Percentiles rank a stretch among this genome's conserved stretches.
phyloP scores from a whole-genome alignment of 2,888 invertebrate genomes.

The Smittia aterrima region DNA sequence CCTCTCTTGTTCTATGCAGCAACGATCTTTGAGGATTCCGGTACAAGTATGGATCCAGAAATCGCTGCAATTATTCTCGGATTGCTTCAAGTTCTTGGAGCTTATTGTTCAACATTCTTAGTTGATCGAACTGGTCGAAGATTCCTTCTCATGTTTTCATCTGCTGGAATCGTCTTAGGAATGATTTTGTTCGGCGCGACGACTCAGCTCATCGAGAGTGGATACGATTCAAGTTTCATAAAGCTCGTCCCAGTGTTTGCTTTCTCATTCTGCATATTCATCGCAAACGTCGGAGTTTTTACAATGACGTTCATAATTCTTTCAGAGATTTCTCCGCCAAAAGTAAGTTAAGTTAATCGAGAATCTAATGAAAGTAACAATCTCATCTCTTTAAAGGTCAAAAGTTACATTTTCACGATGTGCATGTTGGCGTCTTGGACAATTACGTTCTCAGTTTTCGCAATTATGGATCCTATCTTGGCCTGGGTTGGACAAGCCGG shows the following conservation, averaged over 20 bases:
- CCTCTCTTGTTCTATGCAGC: neutral
- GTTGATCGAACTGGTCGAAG: neutral
- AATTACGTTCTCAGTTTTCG: neutral
- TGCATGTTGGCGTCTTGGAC: neutral
- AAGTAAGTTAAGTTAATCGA: neutral
- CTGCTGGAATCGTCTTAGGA: neutral
- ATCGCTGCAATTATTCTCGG: neutral
- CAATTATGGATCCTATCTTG: neutral
- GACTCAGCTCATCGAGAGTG: neutral
- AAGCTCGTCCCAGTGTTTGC: neutral
- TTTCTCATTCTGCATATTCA: neutral
- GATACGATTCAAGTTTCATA: neutral
- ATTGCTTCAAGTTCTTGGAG: neutral
- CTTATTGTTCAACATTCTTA: neutral
- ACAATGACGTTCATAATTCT: neutral
- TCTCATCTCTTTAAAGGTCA: neutral
- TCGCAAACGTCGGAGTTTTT: neutral
- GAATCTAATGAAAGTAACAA: neutral
- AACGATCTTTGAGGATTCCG: neutral
- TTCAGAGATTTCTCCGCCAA: neutral
- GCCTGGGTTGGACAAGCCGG: neutral
- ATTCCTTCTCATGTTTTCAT: neutral
- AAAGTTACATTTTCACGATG: neutral
- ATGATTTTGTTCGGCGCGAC: neutral
- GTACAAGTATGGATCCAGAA: neutral